Evolutionary conservation across 2,888 invertebrate genomes (phyloP), one percentile per base, ranked within the genome.

Genomic region (Pristionchus maxplancki): DNA sequence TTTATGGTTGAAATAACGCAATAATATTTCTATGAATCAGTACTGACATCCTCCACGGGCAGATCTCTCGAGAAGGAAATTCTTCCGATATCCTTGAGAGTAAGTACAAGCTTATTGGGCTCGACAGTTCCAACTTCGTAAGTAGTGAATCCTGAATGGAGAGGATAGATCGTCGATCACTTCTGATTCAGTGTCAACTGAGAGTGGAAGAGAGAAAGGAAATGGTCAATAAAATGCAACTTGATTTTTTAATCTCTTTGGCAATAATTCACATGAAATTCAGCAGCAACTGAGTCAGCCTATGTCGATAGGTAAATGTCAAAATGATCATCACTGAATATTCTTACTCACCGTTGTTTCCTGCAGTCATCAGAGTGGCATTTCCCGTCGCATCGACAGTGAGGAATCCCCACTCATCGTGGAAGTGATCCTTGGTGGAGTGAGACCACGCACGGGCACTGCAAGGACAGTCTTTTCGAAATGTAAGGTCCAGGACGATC

Each of bases 351-450:
- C 94, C 95, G 89, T 95, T 95, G 88, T 95, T 95, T 90, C 95
- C 95, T 11, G 95, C 91, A 11, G 95, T 94, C 94, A 95, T 95
- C 44, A 95, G 90, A 24, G 95, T 95, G 11, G 93, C 94, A 88
- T 95, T 95, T 88, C 95, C 95, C 81, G 90, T 90, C 83, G 90
- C 90, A 87, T 95, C 94, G 15, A 93, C 94, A 0, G 95, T 95
- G 67, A 95, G 87, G 92, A 93, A 95, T 88, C 95, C 95, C 94
- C 94, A 95, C 89, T 94, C 94, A 88, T 95, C 95, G 90, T 95
- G 95, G 90, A 95, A 95, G 89, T 95, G 95, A 88, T 95, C 95
- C 89, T 95, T 95, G n/a, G 95, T 95, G 81, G 94, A 94, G 89
- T 95, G 95, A 5, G 95, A 95, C 95, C 95, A 95, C 9, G 95